Evolutionary conservation across 2,888 invertebrate species (phyloP), one percentile per base, ranked within the genome.

Genomic region (Orchestes rusci): DNA sequence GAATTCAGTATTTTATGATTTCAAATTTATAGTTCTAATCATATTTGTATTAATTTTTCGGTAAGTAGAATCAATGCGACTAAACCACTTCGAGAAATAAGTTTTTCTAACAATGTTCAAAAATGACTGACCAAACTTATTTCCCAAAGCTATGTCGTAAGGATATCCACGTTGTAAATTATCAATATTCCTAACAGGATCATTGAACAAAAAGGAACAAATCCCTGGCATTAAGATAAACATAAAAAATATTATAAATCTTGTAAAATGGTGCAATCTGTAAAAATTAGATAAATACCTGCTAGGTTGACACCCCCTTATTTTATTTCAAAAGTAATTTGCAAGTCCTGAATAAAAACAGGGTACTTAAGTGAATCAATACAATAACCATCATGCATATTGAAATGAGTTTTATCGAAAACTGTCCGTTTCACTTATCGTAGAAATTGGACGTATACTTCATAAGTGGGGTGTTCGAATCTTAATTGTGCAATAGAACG

Each of bases 211-310:
- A 62, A 61, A 67, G 68, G 69, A 69, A 69, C 68, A 59, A 56
- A 68, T 61, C 68, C 68, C 66, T 68, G 68, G 68, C 68, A 68
- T 66, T 65, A 62, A 59, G 61, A 58, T 64, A 63, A 63, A 56
- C 59, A 36, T 16, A 33, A 58, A 23, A 23, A 23, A 23, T 23
- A 56, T 62, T 53, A 65, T 10, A 64, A 63, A 65, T 60, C 35
- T 64, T 55, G 62, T 66, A 65, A 57, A 62, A 64, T 63, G 66
- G 66, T 68, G 66, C 67, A 67, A 67, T 66, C 61, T 55, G 52
- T 67, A 61, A 65, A 62, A 61, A 15, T 52, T 48, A 55, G 56
- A 57, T 53, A 49, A 53, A 56, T 57, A 53, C 37, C 36, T 59
- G 60, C 54, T 55, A 59, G 34, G 50, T 54, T 59, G 31, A 34